Base-by-base conservation (phyloP, 2,888 invertebrate species). In the Epinotia brunnichana region DNA sequence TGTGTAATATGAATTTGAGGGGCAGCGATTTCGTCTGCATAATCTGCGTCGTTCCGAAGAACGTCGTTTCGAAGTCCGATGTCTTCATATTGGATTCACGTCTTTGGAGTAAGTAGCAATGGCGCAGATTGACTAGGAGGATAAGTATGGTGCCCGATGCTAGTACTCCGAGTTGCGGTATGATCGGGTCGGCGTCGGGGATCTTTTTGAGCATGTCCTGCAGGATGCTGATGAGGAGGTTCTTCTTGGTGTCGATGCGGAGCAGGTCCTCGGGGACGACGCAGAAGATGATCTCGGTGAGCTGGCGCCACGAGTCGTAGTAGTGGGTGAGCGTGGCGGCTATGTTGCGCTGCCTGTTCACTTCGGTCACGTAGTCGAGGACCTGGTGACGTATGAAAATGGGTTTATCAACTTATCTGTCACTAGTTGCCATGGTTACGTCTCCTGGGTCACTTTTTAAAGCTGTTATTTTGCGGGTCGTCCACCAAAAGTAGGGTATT, bases 221-320 rank as follows among this genome's bases (percentile, higher is more conserved):
- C 0, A 97, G 94, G 10, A 97, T 93, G 86, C 96, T 96, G 39
- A 98, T 94, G 3, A 97, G 92, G 1, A 97, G 91, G 78, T 95
- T 95, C 82, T 97, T 97, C 76, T 96, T 94, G 17, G 95, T 94
- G 35, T 95, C 95, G 0, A 95, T 88, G 17, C 95, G 94, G 21
- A 98, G 88, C 13, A 97, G 94, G 78, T 97, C 96, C 61, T 94
- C 93, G 0, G 97, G 97, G 9, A 97, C 96, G 4, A 96, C 95
- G 69, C 96, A 96, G 83, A 98, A 96, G 0, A 98, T 88, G 53
- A 97, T 95, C 88, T 98, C 98, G 0, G 96, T 95, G 15, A 93
- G 90, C 73, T 98, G 98, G 19, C 98, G 95, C 98, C 98, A 98
- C 0, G 97, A 96, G 83, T 98, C 97, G 85, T 98, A 96, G 81